Base-by-base conservation (phyloP, 2,797 vertebrate species). In the Sphenodon punctatus region DNA sequence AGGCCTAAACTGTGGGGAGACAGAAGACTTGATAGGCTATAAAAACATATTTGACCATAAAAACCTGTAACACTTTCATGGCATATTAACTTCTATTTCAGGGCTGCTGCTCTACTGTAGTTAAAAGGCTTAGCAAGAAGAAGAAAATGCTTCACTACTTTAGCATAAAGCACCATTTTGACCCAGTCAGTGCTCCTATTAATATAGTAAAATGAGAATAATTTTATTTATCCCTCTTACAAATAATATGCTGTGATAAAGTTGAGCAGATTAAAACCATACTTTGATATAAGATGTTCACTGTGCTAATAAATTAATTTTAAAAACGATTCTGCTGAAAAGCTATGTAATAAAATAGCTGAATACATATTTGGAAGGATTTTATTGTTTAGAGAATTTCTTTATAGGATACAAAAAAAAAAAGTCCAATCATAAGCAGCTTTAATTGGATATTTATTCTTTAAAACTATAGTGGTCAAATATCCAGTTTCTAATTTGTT, bases 391-490 rank as follows among this genome's bases (percentile, higher is more conserved):
- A 51, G 80, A 67, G 63, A 79, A 43, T 30, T 83, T 75, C 59
- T 72, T 86, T 32, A 63, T 15, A 76, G 14, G n/a, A 32, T 36
- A 61, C 56, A 64, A 77, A 84, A n/a, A n/a, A n/a, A n/a, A n/a
- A n/a, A n/a, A n/a, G n/a, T n/a, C n/a, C n/a, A n/a, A n/a, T n/a
- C 49, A 73, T 61, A 48, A 64, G 51, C 60, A 0, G 25, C 48
- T 90, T 88, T 74, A 64, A 61, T 2, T 72, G 11, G 15, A 5
- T 49, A 41, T 90, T 90, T 93, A 84, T 46, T 90, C 45, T 67
- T 83, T 61, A 87, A 91, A 89, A 84, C 11, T 45, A 72, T 13
- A 87, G 75, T 77, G 82, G 77, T 91, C 67, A 91, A 93, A 82
- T 70, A 72, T 23, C 67, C 76, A 89, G 59, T 87, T 91, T 66